Base-by-base conservation (phyloP, 2,888 invertebrate species). In the Hoplodrina ambigua region DNA sequence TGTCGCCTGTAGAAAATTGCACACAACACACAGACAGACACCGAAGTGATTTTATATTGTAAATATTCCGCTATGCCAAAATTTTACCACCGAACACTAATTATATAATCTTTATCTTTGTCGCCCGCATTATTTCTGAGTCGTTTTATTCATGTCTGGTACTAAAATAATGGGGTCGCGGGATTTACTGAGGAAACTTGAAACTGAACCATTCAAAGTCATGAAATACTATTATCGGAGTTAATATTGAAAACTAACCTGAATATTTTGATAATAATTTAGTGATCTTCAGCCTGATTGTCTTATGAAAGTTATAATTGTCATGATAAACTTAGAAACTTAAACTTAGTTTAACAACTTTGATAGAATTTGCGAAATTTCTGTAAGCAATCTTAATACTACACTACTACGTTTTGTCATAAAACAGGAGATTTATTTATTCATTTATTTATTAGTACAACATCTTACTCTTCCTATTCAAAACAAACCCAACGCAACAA, bases 201-300 rank as follows among this genome's bases (percentile, higher is more conserved):
- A 61, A 68, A 54, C 13, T 17, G 30, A 20, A 60, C 50, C 4
- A 19, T 52, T 58, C n/a, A 11, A 60, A 76, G 19, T 68, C 44
- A 49, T 65, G 44, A 37, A 50, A 41, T 19, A 56, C 57, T 52
- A 63, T 44, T 64, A 60, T 52, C 61, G 37, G 25, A 55, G 49
- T 17, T 52, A 66, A 49, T 50, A 66, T 50, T 50, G 13, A 41
- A 46, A 46, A 53, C 46, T 52, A 41, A 63, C 52, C 37, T 41
- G 52, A 63, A 78, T 72, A 52, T 78, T 72, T 62, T 60, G 13
- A 46, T 20, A 30, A 54, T 59, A 62, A 65, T 68, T 67, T 57
- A 52, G 52, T 50, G 11, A 46, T 59, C 30, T 41, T 59, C 17
- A 50, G 15, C 44, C 19, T 37, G 19, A 59, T 49, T 37, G 11